These are phyloP conservation scores for Nerophis ophidion DNA, from an alignment of 2,113 vertebrate genomes.

Conservation along the genomic window DNA sequence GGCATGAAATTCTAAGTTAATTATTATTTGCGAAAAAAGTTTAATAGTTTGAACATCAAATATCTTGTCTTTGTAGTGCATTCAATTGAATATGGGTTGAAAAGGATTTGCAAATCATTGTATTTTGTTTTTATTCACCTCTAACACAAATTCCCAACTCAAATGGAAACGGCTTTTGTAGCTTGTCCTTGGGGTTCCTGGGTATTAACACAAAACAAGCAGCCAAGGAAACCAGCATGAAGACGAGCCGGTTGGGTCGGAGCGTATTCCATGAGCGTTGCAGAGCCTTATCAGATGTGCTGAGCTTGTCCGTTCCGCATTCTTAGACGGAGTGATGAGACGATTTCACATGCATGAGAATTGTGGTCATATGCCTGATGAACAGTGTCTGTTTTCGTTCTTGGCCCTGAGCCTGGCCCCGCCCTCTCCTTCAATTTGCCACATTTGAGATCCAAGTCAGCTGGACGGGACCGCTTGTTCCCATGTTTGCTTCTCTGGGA, in stretches of 20 bases:
- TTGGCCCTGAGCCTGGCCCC: background rate
- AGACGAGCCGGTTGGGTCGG: background rate
- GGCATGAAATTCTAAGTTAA: too few relatives aligned
- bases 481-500: conserved; percentile 24
- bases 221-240: conserved; percentile 37
- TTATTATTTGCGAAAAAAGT: too few relatives aligned
- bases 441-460: conserved; percentile 37
- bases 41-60: too few relatives aligned
- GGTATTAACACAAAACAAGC: conserved; percentile 19
- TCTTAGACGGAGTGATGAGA: conserved; percentile 27
- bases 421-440: conserved; percentile 8
- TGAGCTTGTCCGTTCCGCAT: conserved; percentile 42
- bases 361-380: conserved; percentile 16
- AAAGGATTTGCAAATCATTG: too few relatives aligned
- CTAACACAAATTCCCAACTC: too few relatives aligned
- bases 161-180: too few relatives aligned
- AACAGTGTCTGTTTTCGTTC: background rate
- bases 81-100: too few relatives aligned
- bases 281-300: conserved; percentile 59
- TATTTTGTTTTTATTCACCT: too few relatives aligned
- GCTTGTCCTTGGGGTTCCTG: conserved; percentile 33
- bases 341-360: conserved; percentile 34
- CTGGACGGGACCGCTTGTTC: conserved; percentile 30
- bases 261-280: conserved; percentile 38
- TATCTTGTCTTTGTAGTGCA: too few relatives aligned